Base-by-base conservation (phyloP, 2,113 vertebrate genomes). In the Pedionomus torquatus region DNA sequence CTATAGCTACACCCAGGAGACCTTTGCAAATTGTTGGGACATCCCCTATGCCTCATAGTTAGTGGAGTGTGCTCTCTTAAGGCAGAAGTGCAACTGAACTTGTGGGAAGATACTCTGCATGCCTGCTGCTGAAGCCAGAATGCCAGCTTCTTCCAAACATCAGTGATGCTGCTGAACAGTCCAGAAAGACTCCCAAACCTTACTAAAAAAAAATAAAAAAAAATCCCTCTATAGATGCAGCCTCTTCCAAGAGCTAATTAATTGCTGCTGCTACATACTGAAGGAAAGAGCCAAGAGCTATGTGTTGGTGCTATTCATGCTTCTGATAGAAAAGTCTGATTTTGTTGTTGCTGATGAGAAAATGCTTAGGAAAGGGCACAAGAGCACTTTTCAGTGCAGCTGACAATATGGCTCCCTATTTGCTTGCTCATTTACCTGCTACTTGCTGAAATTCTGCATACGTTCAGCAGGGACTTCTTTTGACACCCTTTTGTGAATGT, bases 271-370 rank as follows among this genome's bases (percentile, higher is more conserved):
- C 33, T 81, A 11, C 30, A 82, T 82, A 55, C 43, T 52, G 78
- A 78, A 89, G 49, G 39, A 17, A 83, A 82, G 86, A 92, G 65
- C 64, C 77, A 94, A 95, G 81, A 71, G 44, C 82, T 92, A 93
- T 84, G 83, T 87, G 89, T 91, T 68, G 60, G 60, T 61, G 80
- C 70, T 93, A 48, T 76, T 91, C 4, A 0, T 87, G 69, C 61
- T 89, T 91, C 74, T 43, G 86, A 87, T 43, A 77, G 44, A 89
- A 97, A 93, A 86, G 91, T 78, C 79, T 89, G 86, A 96, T 89
- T 88, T 87, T 77, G 44, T 46, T 91, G 85, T 9, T 86, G 49
- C n/a, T 91, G 96, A 69, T 49, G 78, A 82, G 39, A 57, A 94
- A 92, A 75, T 70, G n/a, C 51, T 90, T 13, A 57, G 57, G 26